Evolutionary conservation across 2,113 vertebrate species (phyloP), one percentile per base, ranked within the genome.

Genomic region (Panthera tigris): DNA sequence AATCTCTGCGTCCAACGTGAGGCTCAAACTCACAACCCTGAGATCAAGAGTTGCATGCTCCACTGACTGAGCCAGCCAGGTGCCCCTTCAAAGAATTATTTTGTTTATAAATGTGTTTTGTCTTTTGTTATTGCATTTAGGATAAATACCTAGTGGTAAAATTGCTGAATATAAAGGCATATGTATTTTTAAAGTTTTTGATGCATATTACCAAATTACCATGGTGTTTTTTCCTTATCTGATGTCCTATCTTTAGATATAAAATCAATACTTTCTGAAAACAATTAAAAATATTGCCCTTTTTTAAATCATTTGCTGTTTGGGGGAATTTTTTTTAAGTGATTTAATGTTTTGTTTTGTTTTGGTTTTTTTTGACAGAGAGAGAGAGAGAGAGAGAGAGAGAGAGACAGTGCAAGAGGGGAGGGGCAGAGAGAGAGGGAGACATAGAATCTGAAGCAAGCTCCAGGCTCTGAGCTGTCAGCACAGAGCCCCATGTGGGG

Each of bases 241-340:
- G 61, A 69, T 52, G 31, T 89, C 31, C 61, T 61, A 27, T 89
- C 36, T 48, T 92, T 79, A 61, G 9, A 52, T 52, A 85, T 27
- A 94, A 90, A 96, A 85, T n/a, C 25, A 88, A 93, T 88, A 48
- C 48, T 94, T 83, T 33, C 85, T 10, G 3, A 89, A 84, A 87
- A 91, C 8, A 50, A 79, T 65, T 65, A 82, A 82, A 82, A 96
- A 41, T 81, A 45, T 84, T 68, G 91, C 15, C 15, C 18, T 45
- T 5, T 33, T 69, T 41, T 80, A 31, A 36, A 55, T 33, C 23
- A 86, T 83, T 86, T 94, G 57, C 65, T 86, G 63, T 80, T 85
- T 45, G 29, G 36, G 2, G 7, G 41, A 2, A 13, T 31, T 88
- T 95, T 73, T 61, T 63, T 23, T 8, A 61, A 61, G 57, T 61